Percentiles rank a stretch among this genome's conserved stretches.
phyloP scores from a whole-genome alignment of 2,797 vertebrate species.

The Pseudochromis fuscus region DNA sequence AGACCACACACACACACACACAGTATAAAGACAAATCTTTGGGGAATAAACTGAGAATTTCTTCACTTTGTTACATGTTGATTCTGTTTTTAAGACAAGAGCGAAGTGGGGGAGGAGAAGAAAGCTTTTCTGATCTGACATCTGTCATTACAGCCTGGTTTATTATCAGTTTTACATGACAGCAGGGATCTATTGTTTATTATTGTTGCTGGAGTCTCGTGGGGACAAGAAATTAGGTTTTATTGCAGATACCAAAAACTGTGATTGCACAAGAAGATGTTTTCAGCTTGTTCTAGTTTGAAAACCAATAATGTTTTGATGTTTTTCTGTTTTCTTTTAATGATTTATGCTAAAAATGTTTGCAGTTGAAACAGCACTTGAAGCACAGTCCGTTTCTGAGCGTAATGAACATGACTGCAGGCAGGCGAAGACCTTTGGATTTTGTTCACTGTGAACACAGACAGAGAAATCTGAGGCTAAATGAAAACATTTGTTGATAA shows the following conservation, averaged over 20 bases:
- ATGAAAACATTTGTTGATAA: slow-evolving; percentile 3
- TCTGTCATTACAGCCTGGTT: slow-evolving; percentile 37
- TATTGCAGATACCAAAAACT: slow-evolving; percentile 5
- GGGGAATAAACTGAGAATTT: background rate
- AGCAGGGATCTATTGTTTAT: slow-evolving; percentile 30
- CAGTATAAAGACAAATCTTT: background rate
- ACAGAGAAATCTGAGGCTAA: background rate
- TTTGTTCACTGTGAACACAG: background rate
- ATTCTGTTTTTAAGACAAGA: slow-evolving; percentile 13
- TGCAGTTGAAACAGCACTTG: background rate
- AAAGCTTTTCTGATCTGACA: slow-evolving; percentile 36
- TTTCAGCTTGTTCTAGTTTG: slow-evolving; percentile 14
- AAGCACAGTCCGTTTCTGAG: too few relatives aligned
- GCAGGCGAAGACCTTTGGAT: background rate
- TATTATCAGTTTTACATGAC: slow-evolving; percentile 16
- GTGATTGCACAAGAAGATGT: slow-evolving; percentile 15
- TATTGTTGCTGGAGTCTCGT: slow-evolving; percentile 6
- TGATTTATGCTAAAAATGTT: background rate
- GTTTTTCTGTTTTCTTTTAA: background rate
- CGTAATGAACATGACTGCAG: too few relatives aligned
- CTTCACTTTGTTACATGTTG: background rate
- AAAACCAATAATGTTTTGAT: background rate
- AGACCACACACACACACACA: background rate
- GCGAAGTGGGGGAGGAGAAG: slow-evolving; percentile 5
- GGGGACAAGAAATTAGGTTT: slow-evolving; percentile 7